A percentile compares a stretch with the other conserved stretches of the same genome.
phyloP scores from a whole-genome alignment of 2,888 invertebrate species.

The Pheosia tremula region DNA sequence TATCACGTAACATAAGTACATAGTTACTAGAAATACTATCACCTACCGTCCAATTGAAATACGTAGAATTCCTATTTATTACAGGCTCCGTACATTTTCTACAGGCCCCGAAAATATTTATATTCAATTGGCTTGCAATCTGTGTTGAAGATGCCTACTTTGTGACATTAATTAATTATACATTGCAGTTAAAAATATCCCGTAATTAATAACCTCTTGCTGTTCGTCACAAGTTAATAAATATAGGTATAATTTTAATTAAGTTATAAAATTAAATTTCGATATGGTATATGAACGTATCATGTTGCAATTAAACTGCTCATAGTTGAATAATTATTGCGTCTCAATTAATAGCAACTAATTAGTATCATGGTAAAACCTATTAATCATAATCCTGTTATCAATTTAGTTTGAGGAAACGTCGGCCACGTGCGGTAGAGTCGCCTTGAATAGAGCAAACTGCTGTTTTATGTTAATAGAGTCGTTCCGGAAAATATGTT shows the following conservation, averaged over 20 bases:
- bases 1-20: too few relatives aligned
- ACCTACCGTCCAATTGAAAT: too few relatives aligned
- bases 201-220: background rate
- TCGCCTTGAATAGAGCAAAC: conserved; percentile 64
- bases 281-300: background rate
- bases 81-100: too few relatives aligned
- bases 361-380: conserved; percentile 1
- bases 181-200: too few relatives aligned
- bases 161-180: too few relatives aligned
- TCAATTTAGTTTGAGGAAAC: conserved; percentile 37
- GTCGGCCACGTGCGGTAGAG: conserved; percentile 64
- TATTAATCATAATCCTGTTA: conserved; percentile 17
- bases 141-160: background rate
- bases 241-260: background rate
- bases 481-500: conserved; percentile 71
- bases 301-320: background rate
- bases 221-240: background rate
- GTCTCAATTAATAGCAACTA: conserved; percentile 9
- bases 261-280: background rate
- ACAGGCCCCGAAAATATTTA: too few relatives aligned
- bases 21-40: too few relatives aligned
- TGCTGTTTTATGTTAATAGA: conserved; percentile 78
- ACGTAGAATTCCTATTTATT: too few relatives aligned
- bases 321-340: background rate
- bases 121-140: background rate